phyloP scores from a whole-genome alignment of 1,140 invertebrate species.

The Drosophila lacteicornis region DNA sequence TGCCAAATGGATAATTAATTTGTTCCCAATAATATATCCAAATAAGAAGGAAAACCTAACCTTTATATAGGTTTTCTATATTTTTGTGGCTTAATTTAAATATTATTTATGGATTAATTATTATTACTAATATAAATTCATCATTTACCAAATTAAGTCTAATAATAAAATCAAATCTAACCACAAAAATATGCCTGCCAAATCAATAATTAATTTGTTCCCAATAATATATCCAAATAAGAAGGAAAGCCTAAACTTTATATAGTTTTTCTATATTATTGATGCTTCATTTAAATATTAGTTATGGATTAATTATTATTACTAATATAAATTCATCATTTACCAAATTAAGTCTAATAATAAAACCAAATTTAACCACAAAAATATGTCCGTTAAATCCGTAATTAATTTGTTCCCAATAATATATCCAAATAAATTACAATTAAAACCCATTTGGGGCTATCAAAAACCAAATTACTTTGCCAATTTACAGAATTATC shows the following conservation, averaged over 20 bases:
- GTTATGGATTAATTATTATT: too few relatives aligned
- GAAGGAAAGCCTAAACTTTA: too few relatives aligned
- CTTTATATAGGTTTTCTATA: too few relatives aligned
- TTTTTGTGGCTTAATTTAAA: too few relatives aligned
- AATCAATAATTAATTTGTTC: background rate
- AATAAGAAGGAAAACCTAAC: too few relatives aligned
- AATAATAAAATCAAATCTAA: background rate
- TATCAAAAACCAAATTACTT: conserved; percentile 8
- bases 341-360: background rate
- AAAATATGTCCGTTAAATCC: background rate
- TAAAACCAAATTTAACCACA: background rate
- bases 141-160: background rate
- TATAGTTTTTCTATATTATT: too few relatives aligned
- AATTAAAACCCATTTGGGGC: background rate
- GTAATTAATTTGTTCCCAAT: background rate
- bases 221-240: background rate
- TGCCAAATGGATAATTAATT: too few relatives aligned
- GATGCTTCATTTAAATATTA: too few relatives aligned
- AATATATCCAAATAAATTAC: background rate
- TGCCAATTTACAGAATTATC: background rate
- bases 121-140: background rate
- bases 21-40: too few relatives aligned
- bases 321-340: background rate
- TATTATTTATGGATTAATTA: too few relatives aligned
- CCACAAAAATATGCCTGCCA: background rate